A percentile compares a stretch with the other conserved stretches of the same genome.
Evolutionary conservation across 2,888 invertebrate genomes (phyloP).

Genomic region (Ceriagrion tenellum): DNA sequence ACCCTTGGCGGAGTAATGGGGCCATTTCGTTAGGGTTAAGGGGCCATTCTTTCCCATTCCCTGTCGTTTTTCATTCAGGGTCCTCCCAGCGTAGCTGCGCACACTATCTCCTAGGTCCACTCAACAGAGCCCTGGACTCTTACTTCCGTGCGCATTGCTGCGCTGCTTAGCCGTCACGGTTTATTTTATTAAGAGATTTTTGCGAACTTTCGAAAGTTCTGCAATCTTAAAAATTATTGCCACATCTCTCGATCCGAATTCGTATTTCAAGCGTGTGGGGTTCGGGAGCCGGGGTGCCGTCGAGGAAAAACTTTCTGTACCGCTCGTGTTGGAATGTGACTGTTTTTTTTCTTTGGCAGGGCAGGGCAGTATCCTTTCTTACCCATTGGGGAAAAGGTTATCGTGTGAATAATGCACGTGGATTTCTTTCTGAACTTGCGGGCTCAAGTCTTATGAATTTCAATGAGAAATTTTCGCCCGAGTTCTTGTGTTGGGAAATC

Average conservation of each 20-base stretch:
- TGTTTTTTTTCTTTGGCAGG: not conserved
- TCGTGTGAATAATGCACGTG: slow-evolving; percentile 10
- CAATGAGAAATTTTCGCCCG: not conserved
- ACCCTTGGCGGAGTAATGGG: slow-evolving; percentile 8
- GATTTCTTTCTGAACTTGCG: not conserved
- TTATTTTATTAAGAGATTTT: not conserved
- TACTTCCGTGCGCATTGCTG: too few species aligned
- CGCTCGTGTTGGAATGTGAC: not conserved
- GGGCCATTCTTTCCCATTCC: slow-evolving; percentile 3
- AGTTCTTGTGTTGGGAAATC: not conserved
- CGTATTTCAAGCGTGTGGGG: not conserved
- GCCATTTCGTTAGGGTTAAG: slow-evolving; percentile 10
- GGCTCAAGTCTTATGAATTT: slow-evolving; percentile 19
- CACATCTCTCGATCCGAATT: not conserved
- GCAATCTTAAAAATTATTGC: not conserved
- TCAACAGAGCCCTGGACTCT: not conserved
- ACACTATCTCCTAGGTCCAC: not conserved
- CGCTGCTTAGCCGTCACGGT: not conserved
- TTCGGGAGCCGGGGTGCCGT: not conserved
- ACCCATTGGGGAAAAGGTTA: not conserved
- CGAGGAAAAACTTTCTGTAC: not conserved
- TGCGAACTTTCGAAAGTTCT: too few species aligned
- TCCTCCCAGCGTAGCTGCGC: not conserved
- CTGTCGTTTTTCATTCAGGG: not conserved
- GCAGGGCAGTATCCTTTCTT: not conserved